These are phyloP conservation scores for Paedocypris micromegethes DNA, from an alignment of 2,797 vertebrate species.

Conservation along the genomic window DNA sequence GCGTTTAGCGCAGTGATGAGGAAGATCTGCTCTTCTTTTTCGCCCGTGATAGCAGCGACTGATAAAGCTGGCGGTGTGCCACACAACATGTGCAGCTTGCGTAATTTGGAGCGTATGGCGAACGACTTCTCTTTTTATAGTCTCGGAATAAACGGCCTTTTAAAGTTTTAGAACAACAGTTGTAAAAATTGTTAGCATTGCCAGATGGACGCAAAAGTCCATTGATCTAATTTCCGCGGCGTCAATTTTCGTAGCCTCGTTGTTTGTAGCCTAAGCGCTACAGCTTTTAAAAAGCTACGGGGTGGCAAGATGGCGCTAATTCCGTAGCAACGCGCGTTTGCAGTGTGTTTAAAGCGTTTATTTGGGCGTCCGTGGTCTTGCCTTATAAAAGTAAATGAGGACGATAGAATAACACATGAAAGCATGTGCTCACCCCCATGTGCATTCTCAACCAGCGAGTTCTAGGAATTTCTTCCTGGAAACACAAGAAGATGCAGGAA, in stretches of 20 bases:
- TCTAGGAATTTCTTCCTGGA: background rate
- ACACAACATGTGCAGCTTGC: too few species aligned
- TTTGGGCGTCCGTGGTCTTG: background rate
- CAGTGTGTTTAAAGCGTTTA: background rate
- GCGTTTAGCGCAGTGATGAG: background rate
- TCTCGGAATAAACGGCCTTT: background rate
- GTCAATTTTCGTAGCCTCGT: too few species aligned
- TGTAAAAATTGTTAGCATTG: background rate
- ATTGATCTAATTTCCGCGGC: background rate
- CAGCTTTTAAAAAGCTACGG: too few species aligned
- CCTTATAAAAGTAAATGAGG: background rate
- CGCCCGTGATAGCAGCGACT: background rate
- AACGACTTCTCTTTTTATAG: slow-evolving; percentile 9
- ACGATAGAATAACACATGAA: background rate
- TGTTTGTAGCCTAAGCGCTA: too few species aligned
- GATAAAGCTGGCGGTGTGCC: background rate
- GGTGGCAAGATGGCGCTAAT: too few species aligned
- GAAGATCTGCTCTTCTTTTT: background rate
- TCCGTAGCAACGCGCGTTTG: background rate
- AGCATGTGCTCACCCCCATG: background rate
- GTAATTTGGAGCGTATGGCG: background rate
- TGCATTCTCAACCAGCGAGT: too few species aligned
- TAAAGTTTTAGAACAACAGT: background rate
- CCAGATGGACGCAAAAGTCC: slow-evolving; percentile 5
- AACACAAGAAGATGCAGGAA: background rate